Evolutionary conservation across 1,140 invertebrate genomes (phyloP).

Genomic region (Oryzaephilus surinamensis): DNA sequence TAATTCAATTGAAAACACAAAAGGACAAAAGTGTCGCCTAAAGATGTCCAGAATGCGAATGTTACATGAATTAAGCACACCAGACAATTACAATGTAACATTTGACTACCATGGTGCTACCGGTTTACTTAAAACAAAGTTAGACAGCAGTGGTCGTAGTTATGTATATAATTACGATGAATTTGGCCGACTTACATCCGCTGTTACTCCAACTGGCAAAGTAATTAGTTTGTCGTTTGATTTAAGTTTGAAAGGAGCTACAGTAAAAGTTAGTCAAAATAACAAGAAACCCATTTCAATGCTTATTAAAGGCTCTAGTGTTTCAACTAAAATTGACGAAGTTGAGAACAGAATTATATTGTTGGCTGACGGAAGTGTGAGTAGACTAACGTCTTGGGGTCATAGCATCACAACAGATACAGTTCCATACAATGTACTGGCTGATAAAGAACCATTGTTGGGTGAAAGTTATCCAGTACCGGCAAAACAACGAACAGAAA

Average conservation of each 20-base stretch:
- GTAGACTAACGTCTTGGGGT: conserved; percentile 67
- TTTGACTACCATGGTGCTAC: conserved; percentile 87
- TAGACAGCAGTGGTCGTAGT: conserved; percentile 81
- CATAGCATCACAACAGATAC: conserved; percentile 78
- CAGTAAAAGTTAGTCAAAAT: conserved; percentile 74
- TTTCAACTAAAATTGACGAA: conserved; percentile 68
- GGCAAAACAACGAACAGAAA: conserved; percentile 77
- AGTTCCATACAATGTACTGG: conserved; percentile 70
- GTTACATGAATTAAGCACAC: conserved; percentile 77
- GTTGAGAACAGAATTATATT: conserved; percentile 70
- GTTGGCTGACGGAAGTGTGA: conserved; percentile 70
- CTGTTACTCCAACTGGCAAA: conserved; percentile 86
- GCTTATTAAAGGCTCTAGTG: conserved; percentile 77
- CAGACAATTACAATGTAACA: conserved; percentile 84
- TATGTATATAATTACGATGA: conserved; percentile 94
- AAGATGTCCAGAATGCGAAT: conserved; percentile 82
- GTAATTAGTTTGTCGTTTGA: conserved; percentile 78
- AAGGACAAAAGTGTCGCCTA: conserved; percentile 83
- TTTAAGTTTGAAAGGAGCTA: conserved; percentile 76
- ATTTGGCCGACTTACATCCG: conserved; percentile 80
- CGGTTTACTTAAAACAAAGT: conserved; percentile 76
- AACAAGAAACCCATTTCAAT: conserved; percentile 70
- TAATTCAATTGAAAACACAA: conserved; percentile 89
- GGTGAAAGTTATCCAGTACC: conserved; percentile 85
- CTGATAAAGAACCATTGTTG: conserved; percentile 70